A percentile compares a stretch with the other conserved stretches of the same genome.
These are phyloP conservation scores for Drosophila santomea DNA, from an alignment of 1,140 invertebrate species.

Conservation along the genomic window DNA sequence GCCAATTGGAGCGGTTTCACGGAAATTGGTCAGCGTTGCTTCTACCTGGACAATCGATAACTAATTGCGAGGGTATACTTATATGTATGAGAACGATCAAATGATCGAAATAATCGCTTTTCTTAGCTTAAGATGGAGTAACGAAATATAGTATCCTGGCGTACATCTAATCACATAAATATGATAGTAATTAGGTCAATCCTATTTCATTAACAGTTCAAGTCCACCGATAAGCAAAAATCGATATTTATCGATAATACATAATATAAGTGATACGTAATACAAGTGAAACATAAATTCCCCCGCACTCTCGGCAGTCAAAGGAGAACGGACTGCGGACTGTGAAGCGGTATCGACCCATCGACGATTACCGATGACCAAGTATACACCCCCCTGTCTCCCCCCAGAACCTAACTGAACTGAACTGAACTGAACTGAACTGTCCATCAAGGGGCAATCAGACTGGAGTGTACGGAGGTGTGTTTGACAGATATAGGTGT, in stretches of 20 bases:
- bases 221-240: not conserved
- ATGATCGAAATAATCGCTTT: not conserved
- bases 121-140: too few relatives aligned
- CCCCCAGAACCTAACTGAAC: too few relatives aligned
- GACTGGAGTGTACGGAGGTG: constrained; percentile 10
- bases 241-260: not conserved
- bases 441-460: constrained; percentile 62
- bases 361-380: constrained; percentile 18
- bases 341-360: not conserved
- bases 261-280: too few relatives aligned
- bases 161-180: too few relatives aligned
- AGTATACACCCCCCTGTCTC: not conserved
- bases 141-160: too few relatives aligned
- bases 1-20: constrained; percentile 1
- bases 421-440: not conserved
- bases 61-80: not conserved
- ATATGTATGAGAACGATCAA: not conserved
- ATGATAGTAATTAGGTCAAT: not conserved
- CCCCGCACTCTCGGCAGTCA: not conserved
- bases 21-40: constrained; percentile 4
- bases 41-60: constrained; percentile 1
- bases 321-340: not conserved
- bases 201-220: too few relatives aligned
- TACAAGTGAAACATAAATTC: too few relatives aligned
- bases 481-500: constrained; percentile 22